Evolutionary conservation across 2,888 invertebrate genomes (phyloP), one percentile per base, ranked within the genome.

Genomic region (Athalia cordata): DNA sequence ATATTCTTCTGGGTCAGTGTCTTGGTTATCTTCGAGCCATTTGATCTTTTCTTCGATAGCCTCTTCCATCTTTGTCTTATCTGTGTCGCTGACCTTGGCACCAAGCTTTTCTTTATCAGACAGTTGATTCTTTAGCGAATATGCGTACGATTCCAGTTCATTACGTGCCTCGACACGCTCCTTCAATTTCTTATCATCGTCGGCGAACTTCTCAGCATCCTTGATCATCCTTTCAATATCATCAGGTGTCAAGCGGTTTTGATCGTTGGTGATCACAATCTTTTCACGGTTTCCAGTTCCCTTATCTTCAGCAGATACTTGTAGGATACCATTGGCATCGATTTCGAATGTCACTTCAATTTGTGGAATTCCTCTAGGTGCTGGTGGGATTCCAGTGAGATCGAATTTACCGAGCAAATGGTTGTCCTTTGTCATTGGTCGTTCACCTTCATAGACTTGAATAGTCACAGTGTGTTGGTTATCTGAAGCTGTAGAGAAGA

Each of bases 391-490:
- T 81, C 98, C 98, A 79, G 98, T 98, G 80, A 99, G 92, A 89
- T 99, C 99, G 91, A 99, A 99, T 91, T 99, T 99, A 81, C 99
- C 99, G 80, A 99, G 93, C 83, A 98, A 93, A 91, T 99, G 99
- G 92, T 99, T 99, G 92, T 99, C 99, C 92, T 99, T 99, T 83
- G 99, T 99, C 99, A 99, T 99, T 47, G 99, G 98, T 87, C 99
- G 95, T 91, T 99, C 99, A 85, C 99, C 99, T 92, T 99, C 99
- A 90, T 97, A 99, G 0, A 98, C 98, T 90, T 94, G 93, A 90
- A 99, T 99, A 83, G 99, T 99, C 76, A 99, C 99, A 4, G 98
- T 98, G 91, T 98, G 98, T 91, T 99, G 99, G 91, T 99, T 99
- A 91, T 99, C 99, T 49, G 98, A 97, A 78, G 99, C 99, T 0